These are phyloP conservation scores for Chloroceryle aenea DNA, from an alignment of 2,113 vertebrate genomes.

Conservation along the genomic window DNA sequence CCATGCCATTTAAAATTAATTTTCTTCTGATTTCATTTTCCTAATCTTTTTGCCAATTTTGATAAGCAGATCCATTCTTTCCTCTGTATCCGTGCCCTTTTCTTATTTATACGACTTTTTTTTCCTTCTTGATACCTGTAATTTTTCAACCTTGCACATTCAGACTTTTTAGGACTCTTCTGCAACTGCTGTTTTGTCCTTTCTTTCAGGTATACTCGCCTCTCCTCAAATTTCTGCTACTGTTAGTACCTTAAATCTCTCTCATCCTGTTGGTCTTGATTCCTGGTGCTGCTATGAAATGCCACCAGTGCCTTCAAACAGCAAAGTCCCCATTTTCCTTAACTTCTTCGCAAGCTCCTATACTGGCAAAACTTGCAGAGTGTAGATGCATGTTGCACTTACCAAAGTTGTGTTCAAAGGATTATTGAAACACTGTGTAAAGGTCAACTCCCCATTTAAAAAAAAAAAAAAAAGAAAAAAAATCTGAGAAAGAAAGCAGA, in stretches of 20 bases:
- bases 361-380: background rate
- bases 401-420: background rate
- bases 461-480: background rate
- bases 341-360: background rate
- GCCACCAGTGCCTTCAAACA: background rate
- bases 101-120: background rate
- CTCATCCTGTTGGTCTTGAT: background rate
- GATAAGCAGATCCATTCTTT: background rate
- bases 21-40: background rate
- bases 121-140: background rate
- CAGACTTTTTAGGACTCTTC: background rate
- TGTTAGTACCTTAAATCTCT: background rate
- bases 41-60: background rate
- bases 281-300: background rate
- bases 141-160: background rate
- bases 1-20: background rate
- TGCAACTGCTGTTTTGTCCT: background rate
- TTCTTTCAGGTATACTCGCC: background rate
- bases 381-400: rapidly evolving
- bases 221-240: background rate
- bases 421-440: background rate
- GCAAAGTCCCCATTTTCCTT: background rate
- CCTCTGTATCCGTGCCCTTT: background rate
- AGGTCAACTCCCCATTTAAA: background rate
- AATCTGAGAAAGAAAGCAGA: background rate